Percentiles rank a stretch among this genome's conserved stretches.
These are phyloP conservation scores for Gobiocypris rarus DNA, from an alignment of 2,113 vertebrate genomes.

Conservation along the genomic window DNA sequence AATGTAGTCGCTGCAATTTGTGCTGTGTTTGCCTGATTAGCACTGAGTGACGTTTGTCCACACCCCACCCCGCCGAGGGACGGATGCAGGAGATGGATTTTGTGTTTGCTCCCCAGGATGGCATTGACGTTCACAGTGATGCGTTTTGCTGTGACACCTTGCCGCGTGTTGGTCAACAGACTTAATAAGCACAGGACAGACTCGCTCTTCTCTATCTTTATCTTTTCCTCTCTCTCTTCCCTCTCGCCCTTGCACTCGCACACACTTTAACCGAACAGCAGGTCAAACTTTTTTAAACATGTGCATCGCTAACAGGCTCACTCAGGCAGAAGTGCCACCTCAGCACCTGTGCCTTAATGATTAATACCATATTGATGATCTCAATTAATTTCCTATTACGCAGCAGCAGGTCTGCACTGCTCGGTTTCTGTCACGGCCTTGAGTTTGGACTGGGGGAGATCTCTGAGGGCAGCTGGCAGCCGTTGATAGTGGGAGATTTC, in stretches of 20 bases:
- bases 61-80: conserved; percentile 46
- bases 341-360: conserved; percentile 84
- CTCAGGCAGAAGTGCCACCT: conserved; percentile 77
- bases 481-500: conserved; percentile 67
- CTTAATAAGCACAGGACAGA: conserved; percentile 15
- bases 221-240: conserved; percentile 3
- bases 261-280: conserved; percentile 63
- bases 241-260: not conserved
- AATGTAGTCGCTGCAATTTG: conserved; percentile 76
- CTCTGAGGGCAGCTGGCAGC: conserved; percentile 76
- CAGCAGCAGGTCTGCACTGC: conserved; percentile 76
- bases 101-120: conserved; percentile 52
- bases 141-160: not conserved
- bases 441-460: conserved; percentile 71
- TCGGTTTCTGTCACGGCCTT: conserved; percentile 76
- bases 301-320: conserved; percentile 67
- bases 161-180: conserved; percentile 28
- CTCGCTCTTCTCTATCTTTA: not conserved
- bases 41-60: conserved; percentile 59
- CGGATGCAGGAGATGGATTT: conserved; percentile 27
- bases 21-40: conserved; percentile 76
- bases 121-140: conserved; percentile 26
- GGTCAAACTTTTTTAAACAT: conserved; percentile 73
- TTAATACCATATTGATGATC: conserved; percentile 86
- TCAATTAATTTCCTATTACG: conserved; percentile 85